Evolutionary conservation across 2,888 invertebrate genomes (phyloP).

Genomic region (Drosophila paucipuncta): DNA sequence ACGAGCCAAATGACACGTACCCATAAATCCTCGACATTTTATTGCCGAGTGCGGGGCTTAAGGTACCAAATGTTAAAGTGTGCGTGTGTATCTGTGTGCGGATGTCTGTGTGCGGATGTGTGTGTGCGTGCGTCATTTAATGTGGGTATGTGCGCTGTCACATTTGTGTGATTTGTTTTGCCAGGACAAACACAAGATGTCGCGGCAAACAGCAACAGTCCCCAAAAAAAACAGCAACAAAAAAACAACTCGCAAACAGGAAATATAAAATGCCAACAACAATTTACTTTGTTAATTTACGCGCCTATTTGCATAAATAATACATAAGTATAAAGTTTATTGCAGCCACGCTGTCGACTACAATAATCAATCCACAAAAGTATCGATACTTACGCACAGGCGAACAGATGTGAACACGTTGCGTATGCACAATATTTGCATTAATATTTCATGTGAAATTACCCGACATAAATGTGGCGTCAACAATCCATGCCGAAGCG

Average conservation of each 20-base stretch:
- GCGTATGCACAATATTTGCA: conserved; percentile 49
- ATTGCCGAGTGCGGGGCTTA: conserved; percentile 69
- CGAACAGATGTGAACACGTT: neutral
- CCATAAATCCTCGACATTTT: conserved; percentile 73
- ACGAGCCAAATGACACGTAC: conserved; percentile 76
- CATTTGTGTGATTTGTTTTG: conserved; percentile 76
- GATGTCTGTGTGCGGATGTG: conserved; percentile 1
- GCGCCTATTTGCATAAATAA: conserved; percentile 75
- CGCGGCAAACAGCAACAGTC: conserved; percentile 23
- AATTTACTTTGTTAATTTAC: conserved; percentile 77
- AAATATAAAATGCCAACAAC: conserved; percentile 63
- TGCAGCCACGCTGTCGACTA: conserved; percentile 17
- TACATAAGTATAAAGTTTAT: conserved; percentile 30
- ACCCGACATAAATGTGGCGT: conserved; percentile 6
- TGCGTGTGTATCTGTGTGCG: conserved; percentile 20
- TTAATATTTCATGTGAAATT: conserved; percentile 38
- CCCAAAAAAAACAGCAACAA: conserved; percentile 6
- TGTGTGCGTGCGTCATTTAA: conserved; percentile 6
- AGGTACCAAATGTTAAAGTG: conserved; percentile 28
- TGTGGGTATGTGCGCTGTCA: conserved; percentile 39
- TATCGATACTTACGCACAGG: conserved; percentile 22
- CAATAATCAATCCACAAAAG: neutral
- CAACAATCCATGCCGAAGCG: conserved; percentile 12
- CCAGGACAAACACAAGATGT: conserved; percentile 65
- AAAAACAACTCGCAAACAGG: conserved; percentile 41